Percentiles rank a stretch among this genome's conserved stretches.
phyloP scores from a whole-genome alignment of 2,113 vertebrate species.

The Nothoprocta perdicaria region DNA sequence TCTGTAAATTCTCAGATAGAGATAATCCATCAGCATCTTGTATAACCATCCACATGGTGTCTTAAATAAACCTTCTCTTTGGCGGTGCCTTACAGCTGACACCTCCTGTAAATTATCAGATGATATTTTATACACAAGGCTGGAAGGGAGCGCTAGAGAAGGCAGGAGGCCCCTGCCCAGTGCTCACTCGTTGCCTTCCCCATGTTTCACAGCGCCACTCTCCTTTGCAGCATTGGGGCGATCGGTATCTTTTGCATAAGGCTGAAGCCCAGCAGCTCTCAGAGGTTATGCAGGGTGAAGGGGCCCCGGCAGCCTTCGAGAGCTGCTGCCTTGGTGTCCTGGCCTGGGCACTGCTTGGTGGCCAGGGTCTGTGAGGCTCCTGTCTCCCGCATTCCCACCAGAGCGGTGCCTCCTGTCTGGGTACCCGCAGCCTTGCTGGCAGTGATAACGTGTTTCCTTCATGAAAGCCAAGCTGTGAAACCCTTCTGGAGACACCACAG shows the following conservation, averaged over 20 bases:
- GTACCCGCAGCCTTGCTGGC: background rate
- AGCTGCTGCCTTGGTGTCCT: background rate
- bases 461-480: background rate
- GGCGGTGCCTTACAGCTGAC: slow-evolving; percentile 38
- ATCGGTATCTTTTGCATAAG: background rate
- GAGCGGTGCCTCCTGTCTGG: too few species aligned
- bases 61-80: slow-evolving; percentile 63
- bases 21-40: slow-evolving; percentile 63
- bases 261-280: fast-evolving
- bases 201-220: fast-evolving
- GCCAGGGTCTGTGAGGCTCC: background rate
- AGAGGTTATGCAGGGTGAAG: background rate
- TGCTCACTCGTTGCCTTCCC: background rate
- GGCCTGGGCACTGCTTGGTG: too few species aligned
- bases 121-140: background rate
- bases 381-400: background rate
- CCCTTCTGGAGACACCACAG: background rate
- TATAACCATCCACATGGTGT: slow-evolving; percentile 29
- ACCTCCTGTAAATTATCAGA: slow-evolving; percentile 30
- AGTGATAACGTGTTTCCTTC: background rate
- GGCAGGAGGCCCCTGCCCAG: background rate
- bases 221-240: fast-evolving
- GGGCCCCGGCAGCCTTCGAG: background rate
- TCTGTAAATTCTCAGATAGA: slow-evolving; percentile 68
- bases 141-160: background rate